Evolutionary conservation across 1,140 invertebrate species (phyloP).

Genomic region (Eriocheir sinensis): DNA sequence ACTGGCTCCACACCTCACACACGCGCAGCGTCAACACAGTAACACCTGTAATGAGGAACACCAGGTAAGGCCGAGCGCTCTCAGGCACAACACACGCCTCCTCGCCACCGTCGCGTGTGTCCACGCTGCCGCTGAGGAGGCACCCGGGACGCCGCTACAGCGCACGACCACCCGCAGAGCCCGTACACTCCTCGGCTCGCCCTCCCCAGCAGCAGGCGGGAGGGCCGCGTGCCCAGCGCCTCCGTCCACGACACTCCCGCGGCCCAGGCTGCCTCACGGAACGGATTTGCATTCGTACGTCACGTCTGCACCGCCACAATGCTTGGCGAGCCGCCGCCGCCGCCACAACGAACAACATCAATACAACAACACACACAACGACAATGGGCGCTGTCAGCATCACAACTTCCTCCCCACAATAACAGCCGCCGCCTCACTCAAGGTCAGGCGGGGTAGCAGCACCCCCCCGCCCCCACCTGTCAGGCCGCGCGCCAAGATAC

Average conservation of each 20-base stretch:
- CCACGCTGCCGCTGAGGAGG: background rate
- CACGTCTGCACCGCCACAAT: background rate
- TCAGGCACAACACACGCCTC: background rate
- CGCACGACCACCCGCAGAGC: background rate
- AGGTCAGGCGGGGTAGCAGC: background rate
- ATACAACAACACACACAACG: background rate
- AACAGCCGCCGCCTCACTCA: background rate
- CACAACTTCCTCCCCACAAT: background rate
- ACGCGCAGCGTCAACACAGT: background rate
- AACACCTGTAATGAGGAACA: constrained; percentile 2
- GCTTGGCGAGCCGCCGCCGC: background rate
- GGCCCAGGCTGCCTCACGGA: no score
- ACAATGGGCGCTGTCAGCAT: background rate
- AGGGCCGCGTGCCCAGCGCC: background rate
- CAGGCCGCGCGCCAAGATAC: constrained; percentile 10
- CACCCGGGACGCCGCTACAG: background rate
- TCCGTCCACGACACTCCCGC: background rate
- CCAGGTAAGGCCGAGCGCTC: background rate
- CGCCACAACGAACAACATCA: background rate
- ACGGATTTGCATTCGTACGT: no score
- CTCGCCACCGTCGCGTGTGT: background rate
- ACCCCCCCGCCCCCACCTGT: background rate
- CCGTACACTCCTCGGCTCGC: background rate
- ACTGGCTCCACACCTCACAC: background rate
- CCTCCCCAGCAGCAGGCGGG: background rate